These are phyloP conservation scores for Pyrocoelia pectoralis DNA, from an alignment of 2,888 invertebrate species.

Conservation along the genomic window DNA sequence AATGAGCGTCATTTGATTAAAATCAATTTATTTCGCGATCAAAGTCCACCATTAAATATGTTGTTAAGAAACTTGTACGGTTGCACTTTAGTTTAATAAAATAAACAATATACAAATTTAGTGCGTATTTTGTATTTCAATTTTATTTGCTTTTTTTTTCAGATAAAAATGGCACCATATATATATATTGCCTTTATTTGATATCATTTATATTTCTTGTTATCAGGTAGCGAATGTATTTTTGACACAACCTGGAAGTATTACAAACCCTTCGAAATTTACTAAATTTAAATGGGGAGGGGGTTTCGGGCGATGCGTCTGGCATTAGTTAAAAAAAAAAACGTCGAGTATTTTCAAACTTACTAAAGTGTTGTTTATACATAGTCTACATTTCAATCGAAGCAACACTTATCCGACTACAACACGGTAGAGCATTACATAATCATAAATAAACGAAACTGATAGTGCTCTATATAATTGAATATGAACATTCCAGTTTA, in stretches of 20 bases:
- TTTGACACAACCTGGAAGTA: too few species aligned
- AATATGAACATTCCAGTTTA: constrained; percentile 13
- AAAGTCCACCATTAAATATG: neutral
- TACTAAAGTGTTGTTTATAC: neutral
- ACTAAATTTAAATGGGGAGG: too few species aligned
- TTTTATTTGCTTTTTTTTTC: too few species aligned
- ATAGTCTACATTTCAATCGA: neutral
- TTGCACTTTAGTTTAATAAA: neutral
- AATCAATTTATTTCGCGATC: neutral
- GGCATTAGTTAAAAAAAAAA: neutral
- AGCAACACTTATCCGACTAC: neutral
- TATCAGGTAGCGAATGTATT: too few species aligned
- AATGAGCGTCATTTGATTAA: neutral
- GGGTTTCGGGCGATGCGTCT: neutral
- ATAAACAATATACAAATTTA: neutral
- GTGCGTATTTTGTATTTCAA: neutral
- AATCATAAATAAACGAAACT: neutral
- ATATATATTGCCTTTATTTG: too few species aligned
- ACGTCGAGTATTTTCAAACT: constrained; percentile 5
- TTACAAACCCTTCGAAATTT: too few species aligned
- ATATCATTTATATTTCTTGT: too few species aligned
- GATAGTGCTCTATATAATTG: neutral
- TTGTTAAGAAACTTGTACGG: neutral
- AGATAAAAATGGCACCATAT: too few species aligned
- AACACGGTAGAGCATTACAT: neutral